Base-by-base conservation (phyloP, 2,888 invertebrate species). In the Protophormia terraenovae region DNA sequence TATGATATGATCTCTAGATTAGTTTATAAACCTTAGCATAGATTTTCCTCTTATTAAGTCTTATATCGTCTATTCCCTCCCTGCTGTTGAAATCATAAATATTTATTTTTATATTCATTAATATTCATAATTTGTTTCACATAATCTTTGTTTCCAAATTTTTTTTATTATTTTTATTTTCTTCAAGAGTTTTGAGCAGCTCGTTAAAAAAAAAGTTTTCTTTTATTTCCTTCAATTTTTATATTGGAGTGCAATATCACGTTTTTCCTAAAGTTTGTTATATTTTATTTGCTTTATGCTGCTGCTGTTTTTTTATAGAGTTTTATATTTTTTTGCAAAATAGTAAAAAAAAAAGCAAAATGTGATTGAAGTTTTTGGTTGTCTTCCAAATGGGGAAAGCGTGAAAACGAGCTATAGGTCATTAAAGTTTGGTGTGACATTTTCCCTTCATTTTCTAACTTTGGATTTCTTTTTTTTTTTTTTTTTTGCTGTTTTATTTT, bases 351-450 rank as follows among this genome's bases (percentile, higher is more conserved):
- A 64, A 66, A 72, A 35, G 35, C 16, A 50, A 83, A 69, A 55
- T 75, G 64, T 75, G 71, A 80, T 80, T 80, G 66, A 80, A 80
- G 84, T 80, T 84, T 75, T 80, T 84, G 84, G 71, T 84, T 76
- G 71, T 45, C 71, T 80, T 84, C 84, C 80, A 84, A 84, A 84
- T 84, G 84, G 80, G 60, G 60, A 80, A 80, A 84, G 84, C 76
- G 80, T 76, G 84, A 80, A 84, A 84, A 84, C 72, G 84, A 80
- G 80, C 76, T 72, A 60, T 72, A 84, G 80, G 84, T 84, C 80
- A 84, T 80, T 84, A 80, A 84, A 80, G 76, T 77, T 80, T 84
- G 80, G 72, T 80, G 66, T 80, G 66, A 84, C 19, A 84, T 73
- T 73, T 82, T 32, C 6, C 67, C 12, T 41, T 35, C 16, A 45